Percentiles rank a stretch among this genome's conserved stretches.
These are phyloP conservation scores for Stenolophus ochropezus DNA, from an alignment of 2,888 invertebrate species.

Conservation along the genomic window DNA sequence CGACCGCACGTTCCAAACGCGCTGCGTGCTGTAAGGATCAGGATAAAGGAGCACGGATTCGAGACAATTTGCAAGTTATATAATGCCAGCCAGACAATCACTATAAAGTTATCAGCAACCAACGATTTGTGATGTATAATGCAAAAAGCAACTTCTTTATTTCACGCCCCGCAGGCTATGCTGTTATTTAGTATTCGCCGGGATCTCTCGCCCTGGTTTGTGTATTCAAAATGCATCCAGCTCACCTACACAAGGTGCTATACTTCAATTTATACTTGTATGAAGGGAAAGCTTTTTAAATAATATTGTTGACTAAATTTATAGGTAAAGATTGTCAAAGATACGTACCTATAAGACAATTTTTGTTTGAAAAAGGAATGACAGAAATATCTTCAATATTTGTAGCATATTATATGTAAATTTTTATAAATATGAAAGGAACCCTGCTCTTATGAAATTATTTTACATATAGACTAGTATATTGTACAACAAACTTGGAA, in stretches of 20 bases:
- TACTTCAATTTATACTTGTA: too few relatives aligned
- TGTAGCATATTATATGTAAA: too few relatives aligned
- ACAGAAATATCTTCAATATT: too few relatives aligned
- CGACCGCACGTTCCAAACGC: slow-evolving; percentile 66
- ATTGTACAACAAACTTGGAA: too few relatives aligned
- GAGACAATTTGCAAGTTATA: slow-evolving; percentile 60
- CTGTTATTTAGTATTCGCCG: slow-evolving; percentile 50
- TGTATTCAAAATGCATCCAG: background rate
- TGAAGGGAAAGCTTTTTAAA: background rate
- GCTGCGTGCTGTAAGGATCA: slow-evolving; percentile 62
- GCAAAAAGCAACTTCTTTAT: slow-evolving; percentile 43
- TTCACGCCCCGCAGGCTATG: background rate
- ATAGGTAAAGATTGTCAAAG: background rate
- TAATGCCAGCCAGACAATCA: slow-evolving; percentile 59
- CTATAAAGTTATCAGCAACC: slow-evolving; percentile 58
- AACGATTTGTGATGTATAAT: slow-evolving; percentile 57
- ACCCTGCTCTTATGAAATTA: too few relatives aligned
- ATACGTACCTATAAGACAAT: too few relatives aligned
- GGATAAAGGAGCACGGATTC: slow-evolving; percentile 58
- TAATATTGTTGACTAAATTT: background rate
- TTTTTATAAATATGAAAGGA: too few relatives aligned
- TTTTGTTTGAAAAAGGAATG: too few relatives aligned
- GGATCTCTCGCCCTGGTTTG: background rate
- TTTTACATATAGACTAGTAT: too few relatives aligned
- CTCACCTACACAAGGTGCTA: background rate